Percentiles rank a stretch among this genome's conserved stretches.
Evolutionary conservation across 1,140 invertebrate species (phyloP).

Genomic region (Tetramorium parvispinum): DNA sequence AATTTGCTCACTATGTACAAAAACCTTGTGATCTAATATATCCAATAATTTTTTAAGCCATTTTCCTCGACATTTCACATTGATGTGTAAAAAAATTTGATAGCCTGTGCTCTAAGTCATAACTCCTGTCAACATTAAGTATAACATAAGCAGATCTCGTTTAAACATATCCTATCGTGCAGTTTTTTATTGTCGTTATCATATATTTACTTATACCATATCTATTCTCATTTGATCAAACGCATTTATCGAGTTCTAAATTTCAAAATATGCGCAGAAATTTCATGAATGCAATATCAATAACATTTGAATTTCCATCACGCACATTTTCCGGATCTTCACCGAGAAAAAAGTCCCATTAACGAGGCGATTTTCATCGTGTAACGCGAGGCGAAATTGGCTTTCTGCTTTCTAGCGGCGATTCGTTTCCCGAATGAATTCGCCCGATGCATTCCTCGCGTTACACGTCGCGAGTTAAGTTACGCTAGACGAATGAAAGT

Average conservation of each 20-base stretch:
- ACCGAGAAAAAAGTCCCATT: slow-evolving; percentile 21
- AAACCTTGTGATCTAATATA: background rate
- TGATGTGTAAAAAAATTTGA: slow-evolving; percentile 21
- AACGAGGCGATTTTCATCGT: slow-evolving; percentile 11
- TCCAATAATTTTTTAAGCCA: slow-evolving; percentile 24
- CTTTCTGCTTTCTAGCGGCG: slow-evolving; percentile 60
- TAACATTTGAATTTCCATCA: background rate
- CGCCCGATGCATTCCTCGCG: background rate
- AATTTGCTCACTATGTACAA: background rate
- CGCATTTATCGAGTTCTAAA: too few species aligned
- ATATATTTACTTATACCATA: background rate
- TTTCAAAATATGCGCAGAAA: background rate
- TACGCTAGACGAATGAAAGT: slow-evolving; percentile 7
- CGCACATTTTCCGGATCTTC: background rate
- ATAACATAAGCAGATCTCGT: background rate
- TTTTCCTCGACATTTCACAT: slow-evolving; percentile 3
- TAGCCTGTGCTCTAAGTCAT: background rate
- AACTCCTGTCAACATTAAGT: background rate
- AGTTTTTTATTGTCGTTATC: background rate
- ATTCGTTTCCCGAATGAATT: slow-evolving; percentile 14
- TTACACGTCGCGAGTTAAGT: slow-evolving; percentile 3
- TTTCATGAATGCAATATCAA: background rate
- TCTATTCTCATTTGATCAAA: background rate
- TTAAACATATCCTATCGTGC: background rate
- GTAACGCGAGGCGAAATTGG: slow-evolving; percentile 19